A percentile compares a stretch with the other conserved stretches of the same genome.
These are phyloP conservation scores for Gallinago stenura DNA, from an alignment of 2,797 vertebrate species.

Conservation along the genomic window DNA sequence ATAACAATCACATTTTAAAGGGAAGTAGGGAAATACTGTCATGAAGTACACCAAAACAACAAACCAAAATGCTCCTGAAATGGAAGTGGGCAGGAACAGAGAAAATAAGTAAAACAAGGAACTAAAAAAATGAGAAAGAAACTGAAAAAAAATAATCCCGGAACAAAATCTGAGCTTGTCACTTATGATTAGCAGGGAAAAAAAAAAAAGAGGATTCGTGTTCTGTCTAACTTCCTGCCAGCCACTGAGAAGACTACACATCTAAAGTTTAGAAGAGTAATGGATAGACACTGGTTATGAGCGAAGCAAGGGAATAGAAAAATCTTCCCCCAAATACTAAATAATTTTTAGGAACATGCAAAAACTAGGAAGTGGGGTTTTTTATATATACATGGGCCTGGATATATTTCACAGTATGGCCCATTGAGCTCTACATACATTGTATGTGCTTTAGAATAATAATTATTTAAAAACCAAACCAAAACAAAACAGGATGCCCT, in stretches of 20 bases:
- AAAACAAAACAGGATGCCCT: background rate
- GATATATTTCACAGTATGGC: background rate
- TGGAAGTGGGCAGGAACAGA: background rate
- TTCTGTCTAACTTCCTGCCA: background rate
- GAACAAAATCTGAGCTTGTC: background rate
- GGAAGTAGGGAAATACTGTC: background rate
- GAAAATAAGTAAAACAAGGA: background rate
- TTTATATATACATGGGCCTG: background rate
- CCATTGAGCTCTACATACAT: background rate
- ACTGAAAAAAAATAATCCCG: background rate
- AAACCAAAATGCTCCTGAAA: background rate
- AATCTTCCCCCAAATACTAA: background rate
- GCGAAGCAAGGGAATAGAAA: background rate
- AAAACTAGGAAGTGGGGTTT: background rate
- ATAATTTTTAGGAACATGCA: background rate
- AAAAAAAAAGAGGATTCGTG: background rate
- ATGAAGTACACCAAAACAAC: background rate
- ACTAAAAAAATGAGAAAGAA: background rate
- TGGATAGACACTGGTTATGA: background rate
- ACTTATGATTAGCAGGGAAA: fast-evolving
- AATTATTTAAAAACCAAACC: background rate
- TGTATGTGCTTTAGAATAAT: background rate
- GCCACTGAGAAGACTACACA: background rate
- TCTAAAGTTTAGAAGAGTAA: background rate
- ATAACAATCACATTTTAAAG: background rate